Evolutionary conservation across 2,797 vertebrate genomes (phyloP).

Genomic region (Cossypha niveicapilla): DNA sequence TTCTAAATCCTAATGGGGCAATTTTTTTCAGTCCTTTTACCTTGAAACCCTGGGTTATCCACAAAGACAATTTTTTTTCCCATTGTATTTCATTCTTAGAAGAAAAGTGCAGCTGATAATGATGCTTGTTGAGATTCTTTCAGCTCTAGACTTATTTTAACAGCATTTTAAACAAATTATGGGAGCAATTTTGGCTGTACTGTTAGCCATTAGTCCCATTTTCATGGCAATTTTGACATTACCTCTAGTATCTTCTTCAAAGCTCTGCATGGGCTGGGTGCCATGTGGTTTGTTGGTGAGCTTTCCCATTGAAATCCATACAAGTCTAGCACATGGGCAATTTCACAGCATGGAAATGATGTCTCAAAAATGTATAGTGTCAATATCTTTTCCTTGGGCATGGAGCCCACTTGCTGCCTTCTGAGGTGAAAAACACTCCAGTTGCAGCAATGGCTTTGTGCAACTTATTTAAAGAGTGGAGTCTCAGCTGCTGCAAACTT

Average conservation of each 20-base stretch:
- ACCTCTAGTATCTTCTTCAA: neutral
- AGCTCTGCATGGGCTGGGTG: neutral
- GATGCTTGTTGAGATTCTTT: neutral
- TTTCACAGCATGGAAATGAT: slow-evolving; percentile 32
- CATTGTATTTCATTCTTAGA: neutral
- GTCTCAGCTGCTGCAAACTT: slow-evolving; percentile 12
- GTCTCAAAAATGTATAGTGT: slow-evolving; percentile 13
- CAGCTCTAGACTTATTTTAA: neutral
- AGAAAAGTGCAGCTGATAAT: neutral
- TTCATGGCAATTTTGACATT: neutral
- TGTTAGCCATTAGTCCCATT: neutral
- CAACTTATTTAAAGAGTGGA: neutral
- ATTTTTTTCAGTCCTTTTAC: neutral
- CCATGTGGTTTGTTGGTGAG: neutral
- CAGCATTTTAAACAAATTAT: neutral
- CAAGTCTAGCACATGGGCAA: slow-evolving; percentile 28
- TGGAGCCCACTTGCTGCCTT: neutral
- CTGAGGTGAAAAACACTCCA: slow-evolving; percentile 12
- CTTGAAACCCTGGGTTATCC: neutral
- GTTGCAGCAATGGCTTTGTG: neutral
- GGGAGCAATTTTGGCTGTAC: neutral
- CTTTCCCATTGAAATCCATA: slow-evolving; percentile 18
- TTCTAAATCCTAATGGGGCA: neutral
- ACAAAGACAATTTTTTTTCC: neutral
- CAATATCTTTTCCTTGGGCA: neutral